phyloP scores from a whole-genome alignment of 2,797 vertebrate genomes.

The Remorina albescens region DNA sequence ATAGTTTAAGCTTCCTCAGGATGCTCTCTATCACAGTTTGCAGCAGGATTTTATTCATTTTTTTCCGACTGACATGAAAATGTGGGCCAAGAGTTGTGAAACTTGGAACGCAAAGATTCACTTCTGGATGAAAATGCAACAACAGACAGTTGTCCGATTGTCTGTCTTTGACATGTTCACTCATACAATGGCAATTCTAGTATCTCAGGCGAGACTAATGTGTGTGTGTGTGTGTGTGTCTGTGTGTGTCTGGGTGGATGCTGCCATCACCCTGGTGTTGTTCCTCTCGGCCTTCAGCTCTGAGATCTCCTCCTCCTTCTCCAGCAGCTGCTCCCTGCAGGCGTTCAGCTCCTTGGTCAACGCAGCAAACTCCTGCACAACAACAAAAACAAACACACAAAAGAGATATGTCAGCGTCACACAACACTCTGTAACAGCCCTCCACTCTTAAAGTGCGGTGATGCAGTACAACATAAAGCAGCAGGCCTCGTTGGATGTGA shows the following conservation, averaged over 20 bases:
- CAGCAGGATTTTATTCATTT: slow-evolving; percentile 11
- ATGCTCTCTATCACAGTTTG: slow-evolving; percentile 19
- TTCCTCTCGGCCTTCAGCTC: slow-evolving; percentile 99
- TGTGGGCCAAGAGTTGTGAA: slow-evolving; percentile 12
- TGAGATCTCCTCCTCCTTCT: slow-evolving; percentile 99
- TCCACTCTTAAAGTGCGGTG: background rate
- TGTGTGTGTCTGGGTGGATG: background rate
- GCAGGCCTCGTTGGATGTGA: background rate
- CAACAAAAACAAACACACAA: slow-evolving; percentile 42
- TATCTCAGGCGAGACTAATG: background rate
- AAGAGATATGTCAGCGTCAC: slow-evolving; percentile 31
- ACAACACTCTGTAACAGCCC: background rate
- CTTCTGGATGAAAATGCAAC: background rate
- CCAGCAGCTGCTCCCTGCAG: slow-evolving; percentile 96
- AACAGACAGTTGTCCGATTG: background rate
- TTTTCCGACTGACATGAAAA: background rate
- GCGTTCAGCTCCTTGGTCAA: slow-evolving; percentile 98
- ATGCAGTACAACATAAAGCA: slow-evolving; percentile 18
- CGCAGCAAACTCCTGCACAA: slow-evolving; percentile 95
- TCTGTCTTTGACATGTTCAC: too few relatives aligned
- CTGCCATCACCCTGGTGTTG: slow-evolving; percentile 95
- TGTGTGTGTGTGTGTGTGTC: too few relatives aligned
- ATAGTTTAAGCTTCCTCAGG: slow-evolving; percentile 45
- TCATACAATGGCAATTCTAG: background rate
- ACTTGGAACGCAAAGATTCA: background rate